Conservation (phyloP, 2,888 invertebrate species). For the Branchipolynoe longqiensis region DNA sequence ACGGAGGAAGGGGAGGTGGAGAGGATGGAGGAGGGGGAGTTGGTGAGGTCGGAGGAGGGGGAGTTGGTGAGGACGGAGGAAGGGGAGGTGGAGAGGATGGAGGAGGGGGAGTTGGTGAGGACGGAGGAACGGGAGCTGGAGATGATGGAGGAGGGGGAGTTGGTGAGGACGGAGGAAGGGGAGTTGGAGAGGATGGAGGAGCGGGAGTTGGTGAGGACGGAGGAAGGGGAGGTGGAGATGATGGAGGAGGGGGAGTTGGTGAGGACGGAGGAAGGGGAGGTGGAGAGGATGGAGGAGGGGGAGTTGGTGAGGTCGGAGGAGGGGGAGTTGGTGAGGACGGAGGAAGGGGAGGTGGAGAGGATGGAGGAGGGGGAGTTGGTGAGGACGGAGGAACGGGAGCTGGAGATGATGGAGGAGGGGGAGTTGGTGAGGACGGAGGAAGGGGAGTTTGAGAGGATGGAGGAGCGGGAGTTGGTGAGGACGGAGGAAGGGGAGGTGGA, state of each 20-base stretch:
- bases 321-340: not conserved
- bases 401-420: not conserved
- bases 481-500: too few species aligned
- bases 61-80: not conserved
- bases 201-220: not conserved
- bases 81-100: not conserved
- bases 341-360: not conserved
- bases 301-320: too few species aligned
- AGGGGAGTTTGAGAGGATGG: not conserved
- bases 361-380: not conserved
- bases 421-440: not conserved
- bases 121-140: not conserved
- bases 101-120: not conserved
- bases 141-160: not conserved
- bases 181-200: not conserved
- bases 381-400: not conserved
- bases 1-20: not conserved
- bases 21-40: not conserved
- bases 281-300: not conserved
- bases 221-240: not conserved
- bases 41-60: not conserved
- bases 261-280: not conserved
- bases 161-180: not conserved
- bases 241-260: not conserved
- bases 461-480: not conserved